Percentiles rank a stretch among this genome's conserved stretches.
Evolutionary conservation across 2,797 vertebrate species (phyloP).

Genomic region (Sebastes baramenuke): DNA sequence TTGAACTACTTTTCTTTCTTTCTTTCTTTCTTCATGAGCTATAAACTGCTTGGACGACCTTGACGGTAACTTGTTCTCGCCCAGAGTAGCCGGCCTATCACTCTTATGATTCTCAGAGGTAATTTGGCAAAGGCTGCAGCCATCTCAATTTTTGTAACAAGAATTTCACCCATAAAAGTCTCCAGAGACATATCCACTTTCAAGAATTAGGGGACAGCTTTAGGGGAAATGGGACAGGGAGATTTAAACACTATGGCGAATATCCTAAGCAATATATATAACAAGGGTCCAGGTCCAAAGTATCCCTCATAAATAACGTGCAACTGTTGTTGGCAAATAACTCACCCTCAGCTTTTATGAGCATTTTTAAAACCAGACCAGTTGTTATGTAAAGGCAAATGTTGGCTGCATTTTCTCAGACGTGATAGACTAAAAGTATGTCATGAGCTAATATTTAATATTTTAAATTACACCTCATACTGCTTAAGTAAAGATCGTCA

Average conservation of each 20-base stretch:
- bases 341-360: constrained; percentile 15
- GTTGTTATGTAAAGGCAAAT: background rate
- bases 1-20: background rate
- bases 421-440: background rate
- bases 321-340: background rate
- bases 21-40: background rate
- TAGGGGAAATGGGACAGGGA: constrained; percentile 28
- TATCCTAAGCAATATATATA: constrained; percentile 53
- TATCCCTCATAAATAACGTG: background rate
- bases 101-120: constrained; percentile 31
- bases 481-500: background rate
- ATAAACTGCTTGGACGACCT: background rate
- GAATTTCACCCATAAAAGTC: constrained; percentile 44
- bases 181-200: background rate
- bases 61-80: background rate
- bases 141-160: constrained; percentile 14
- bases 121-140: constrained; percentile 48
- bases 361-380: background rate
- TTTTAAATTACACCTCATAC: background rate
- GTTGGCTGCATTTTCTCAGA: background rate
- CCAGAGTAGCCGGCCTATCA: background rate
- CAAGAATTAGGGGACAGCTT: background rate
- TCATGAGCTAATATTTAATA: constrained; percentile 14
- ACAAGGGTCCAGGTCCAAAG: background rate
- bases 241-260: constrained; percentile 65